Conservation (phyloP, 2,888 invertebrate species). For the Drosophila lacicola region DNA sequence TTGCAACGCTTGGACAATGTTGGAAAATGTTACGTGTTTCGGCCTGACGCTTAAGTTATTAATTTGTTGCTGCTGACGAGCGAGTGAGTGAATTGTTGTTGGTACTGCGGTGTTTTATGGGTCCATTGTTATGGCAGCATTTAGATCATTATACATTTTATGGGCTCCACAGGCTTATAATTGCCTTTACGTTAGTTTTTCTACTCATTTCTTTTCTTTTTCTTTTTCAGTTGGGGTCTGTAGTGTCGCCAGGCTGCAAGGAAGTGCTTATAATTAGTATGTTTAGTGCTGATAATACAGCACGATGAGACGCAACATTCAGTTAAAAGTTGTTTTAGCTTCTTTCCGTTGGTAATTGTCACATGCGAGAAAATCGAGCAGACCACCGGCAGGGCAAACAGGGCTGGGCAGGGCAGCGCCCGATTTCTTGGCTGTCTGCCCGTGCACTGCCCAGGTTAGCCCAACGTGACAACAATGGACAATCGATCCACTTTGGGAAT, state of each 20-base stretch:
- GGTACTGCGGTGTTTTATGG: slow-evolving; percentile 59
- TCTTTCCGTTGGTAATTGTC: slow-evolving; percentile 7
- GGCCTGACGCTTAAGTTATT: slow-evolving; percentile 52
- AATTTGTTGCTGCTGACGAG: slow-evolving; percentile 58
- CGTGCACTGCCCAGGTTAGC: slow-evolving; percentile 5
- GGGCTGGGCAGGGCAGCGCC: slow-evolving; percentile 18
- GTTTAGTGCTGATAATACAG: neutral
- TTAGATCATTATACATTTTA: slow-evolving; percentile 57
- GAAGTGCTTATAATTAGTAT: slow-evolving; percentile 31
- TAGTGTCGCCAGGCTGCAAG: slow-evolving; percentile 17
- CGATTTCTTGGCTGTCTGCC: slow-evolving; percentile 47
- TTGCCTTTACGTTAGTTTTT: slow-evolving; percentile 8
- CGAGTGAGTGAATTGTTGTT: slow-evolving; percentile 40
- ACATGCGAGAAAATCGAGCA: slow-evolving; percentile 4
- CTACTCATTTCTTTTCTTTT: slow-evolving; percentile 14
- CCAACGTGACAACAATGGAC: slow-evolving; percentile 63
- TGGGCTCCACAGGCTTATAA: slow-evolving; percentile 7
- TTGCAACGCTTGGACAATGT: slow-evolving; percentile 68
- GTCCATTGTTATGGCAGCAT: slow-evolving; percentile 66
- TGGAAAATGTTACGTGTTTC: slow-evolving; percentile 64
- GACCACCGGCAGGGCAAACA: slow-evolving; percentile 3
- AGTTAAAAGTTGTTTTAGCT: slow-evolving; percentile 48
- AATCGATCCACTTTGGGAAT: slow-evolving; percentile 31
- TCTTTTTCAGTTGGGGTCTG: neutral
- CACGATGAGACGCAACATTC: slow-evolving; percentile 2